phyloP scores from a whole-genome alignment of 2,113 vertebrate species.

The Sclerurus mexicanus region DNA sequence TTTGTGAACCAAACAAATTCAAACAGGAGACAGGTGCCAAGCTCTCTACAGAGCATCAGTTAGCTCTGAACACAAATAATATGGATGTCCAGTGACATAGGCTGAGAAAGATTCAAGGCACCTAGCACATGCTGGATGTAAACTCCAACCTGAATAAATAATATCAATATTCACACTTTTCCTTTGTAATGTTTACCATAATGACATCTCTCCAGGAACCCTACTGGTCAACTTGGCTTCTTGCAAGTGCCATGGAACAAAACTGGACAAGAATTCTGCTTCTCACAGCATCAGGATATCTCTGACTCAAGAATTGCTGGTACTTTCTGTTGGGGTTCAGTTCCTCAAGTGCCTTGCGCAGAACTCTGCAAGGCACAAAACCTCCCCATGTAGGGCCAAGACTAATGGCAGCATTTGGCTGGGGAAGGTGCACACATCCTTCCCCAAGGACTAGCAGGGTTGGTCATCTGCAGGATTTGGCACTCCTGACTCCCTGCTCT shows the following conservation, averaged over 20 bases:
- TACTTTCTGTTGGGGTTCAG: rapidly evolving
- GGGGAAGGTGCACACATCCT: neutral
- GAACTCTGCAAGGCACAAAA: neutral
- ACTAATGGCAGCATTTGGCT: neutral
- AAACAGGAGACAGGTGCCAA: neutral
- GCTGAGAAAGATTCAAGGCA: neutral
- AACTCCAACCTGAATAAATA: neutral
- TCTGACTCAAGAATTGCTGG: neutral
- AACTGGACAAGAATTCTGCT: neutral
- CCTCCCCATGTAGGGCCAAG: rapidly evolving
- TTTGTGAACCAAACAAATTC: neutral
- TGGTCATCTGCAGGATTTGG: neutral
- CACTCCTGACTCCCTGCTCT: neutral
- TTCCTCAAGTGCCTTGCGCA: neutral
- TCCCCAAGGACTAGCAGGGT: neutral
- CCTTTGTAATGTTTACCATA: neutral
- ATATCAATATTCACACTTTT: neutral
- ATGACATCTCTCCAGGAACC: neutral
- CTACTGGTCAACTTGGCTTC: neutral
- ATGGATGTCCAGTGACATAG: neutral
- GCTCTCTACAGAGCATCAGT: neutral
- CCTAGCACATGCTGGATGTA: neutral
- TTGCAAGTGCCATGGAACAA: neutral
- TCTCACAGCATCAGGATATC: rapidly evolving
- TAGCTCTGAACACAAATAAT: neutral